Base-by-base conservation (phyloP, 37 sponge, comb jelly and placozoan species). In the Haliclona indistincta region DNA sequence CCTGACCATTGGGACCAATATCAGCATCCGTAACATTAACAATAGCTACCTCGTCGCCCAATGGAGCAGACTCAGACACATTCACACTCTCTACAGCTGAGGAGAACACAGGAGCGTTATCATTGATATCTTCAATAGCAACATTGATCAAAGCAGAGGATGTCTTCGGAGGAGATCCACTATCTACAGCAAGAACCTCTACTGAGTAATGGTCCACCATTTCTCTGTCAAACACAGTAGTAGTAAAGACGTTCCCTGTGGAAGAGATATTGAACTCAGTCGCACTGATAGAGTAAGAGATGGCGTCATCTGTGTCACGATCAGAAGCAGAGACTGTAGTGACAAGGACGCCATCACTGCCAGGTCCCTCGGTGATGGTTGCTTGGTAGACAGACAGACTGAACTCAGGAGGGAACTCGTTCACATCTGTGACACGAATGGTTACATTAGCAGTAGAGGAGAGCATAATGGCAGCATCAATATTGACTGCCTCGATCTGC, bases 41-140 rank as follows among this genome's bases (percentile, higher is more conserved):
- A 30, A 64, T 54, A 0, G 70, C 38, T 7, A 84, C 37, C 13
- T 35, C 17, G 29, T 47, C 53, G 17, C 77, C 72, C 30, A 77
- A 40, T 13, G 45, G 30, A 1, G 17, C 38, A 10, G 26, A 34
- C 44, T 91, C 92, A 53, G 54, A 60, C 13, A 86, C 61, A 13
- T 56, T 51, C 10, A 68, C 44, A 3, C 29, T 40, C 40, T 74
- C 78, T 13, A n/a, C 13, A 2, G 20, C 30, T 20, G 47, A 35
- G 19, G 25, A 42, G 42, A 91, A 91, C 15, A 77, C 25, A 0
- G 91, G 91, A 30, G 66, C 53, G 53, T 91, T 73, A 51, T 91
- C 79, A 63, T 81, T 81, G 29, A 44, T 65, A 52, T 72, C 83
- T 10, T 68, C 70, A 0, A 76, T 43, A 4, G 63, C 61, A 37